Evolutionary conservation across 2,113 vertebrate genomes (phyloP).

Genomic region (Polyodon spathula): DNA sequence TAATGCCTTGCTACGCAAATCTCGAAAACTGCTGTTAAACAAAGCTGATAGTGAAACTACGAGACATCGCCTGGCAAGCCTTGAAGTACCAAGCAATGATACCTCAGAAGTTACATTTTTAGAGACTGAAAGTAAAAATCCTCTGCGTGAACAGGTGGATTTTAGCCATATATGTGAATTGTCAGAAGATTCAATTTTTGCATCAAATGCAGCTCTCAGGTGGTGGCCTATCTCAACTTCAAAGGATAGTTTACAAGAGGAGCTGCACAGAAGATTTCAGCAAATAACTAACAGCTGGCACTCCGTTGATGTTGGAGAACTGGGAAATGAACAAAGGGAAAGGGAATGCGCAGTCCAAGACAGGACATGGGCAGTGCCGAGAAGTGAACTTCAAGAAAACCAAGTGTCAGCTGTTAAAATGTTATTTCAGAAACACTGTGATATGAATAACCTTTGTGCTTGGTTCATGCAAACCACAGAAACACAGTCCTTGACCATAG

Average conservation of each 20-base stretch:
- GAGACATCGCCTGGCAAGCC: slow-evolving; percentile 46
- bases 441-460: slow-evolving; percentile 74
- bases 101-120: slow-evolving; percentile 34
- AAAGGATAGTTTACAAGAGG: slow-evolving; percentile 66
- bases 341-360: slow-evolving; percentile 35
- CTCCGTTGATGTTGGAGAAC: slow-evolving; percentile 53
- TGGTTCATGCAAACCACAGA: slow-evolving; percentile 99
- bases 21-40: slow-evolving; percentile 70
- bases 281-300: slow-evolving; percentile 85
- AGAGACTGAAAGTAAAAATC: slow-evolving; percentile 29
- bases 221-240: slow-evolving; percentile 85
- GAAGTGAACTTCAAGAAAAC: slow-evolving; percentile 39
- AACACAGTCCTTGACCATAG: slow-evolving; percentile 84
- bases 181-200: slow-evolving; percentile 70
- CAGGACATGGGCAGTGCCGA: slow-evolving; percentile 41
- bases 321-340: slow-evolving; percentile 42
- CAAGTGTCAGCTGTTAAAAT: slow-evolving; percentile 71
- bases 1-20: slow-evolving; percentile 69
- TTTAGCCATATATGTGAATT: slow-evolving; percentile 46
- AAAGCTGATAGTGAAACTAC: slow-evolving; percentile 54
- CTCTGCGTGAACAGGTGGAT: slow-evolving; percentile 37
- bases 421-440: slow-evolving; percentile 83
- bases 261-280: slow-evolving; percentile 73
- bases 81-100: slow-evolving; percentile 43
- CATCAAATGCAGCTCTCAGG: slow-evolving; percentile 59